Conservation (phyloP, 2,888 invertebrate genomes). For the Lydus trimaculatus region DNA sequence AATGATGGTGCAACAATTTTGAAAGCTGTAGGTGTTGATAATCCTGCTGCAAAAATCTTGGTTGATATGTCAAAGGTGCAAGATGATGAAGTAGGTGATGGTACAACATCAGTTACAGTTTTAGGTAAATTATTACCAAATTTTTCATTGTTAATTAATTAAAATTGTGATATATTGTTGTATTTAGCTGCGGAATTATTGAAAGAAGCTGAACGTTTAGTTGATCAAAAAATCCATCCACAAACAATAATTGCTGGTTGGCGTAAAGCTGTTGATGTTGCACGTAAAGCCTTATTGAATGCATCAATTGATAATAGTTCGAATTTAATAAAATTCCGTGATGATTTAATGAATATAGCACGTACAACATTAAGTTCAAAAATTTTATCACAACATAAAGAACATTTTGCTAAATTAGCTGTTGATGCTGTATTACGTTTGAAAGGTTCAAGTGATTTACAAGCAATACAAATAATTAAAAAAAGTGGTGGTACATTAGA, state of each 20-base stretch:
- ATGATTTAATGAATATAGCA: slow-evolving; percentile 95
- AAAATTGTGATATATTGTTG: slow-evolving; percentile 10
- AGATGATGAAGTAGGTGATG: slow-evolving; percentile 99
- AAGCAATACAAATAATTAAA: slow-evolving; percentile 96
- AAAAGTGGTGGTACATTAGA: slow-evolving; percentile 92
- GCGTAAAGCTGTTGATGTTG: slow-evolving; percentile 86
- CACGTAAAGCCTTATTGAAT: slow-evolving; percentile 80
- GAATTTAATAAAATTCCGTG: slow-evolving; percentile 78
- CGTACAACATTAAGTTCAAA: slow-evolving; percentile 98
- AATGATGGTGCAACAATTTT: slow-evolving; percentile 99
- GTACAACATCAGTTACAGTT: slow-evolving; percentile 99
- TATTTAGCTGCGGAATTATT: slow-evolving; percentile 86
- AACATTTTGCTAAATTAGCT: slow-evolving; percentile 92
- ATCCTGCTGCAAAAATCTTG: slow-evolving; percentile 98
- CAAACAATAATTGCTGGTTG: slow-evolving; percentile 98
- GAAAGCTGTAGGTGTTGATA: slow-evolving; percentile 95
- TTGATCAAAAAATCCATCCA: slow-evolving; percentile 95
- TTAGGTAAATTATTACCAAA: slow-evolving; percentile 65
- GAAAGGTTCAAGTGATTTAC: slow-evolving; percentile 92
- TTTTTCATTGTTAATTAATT: neutral
- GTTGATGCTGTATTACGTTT: slow-evolving; percentile 95
- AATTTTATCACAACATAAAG: slow-evolving; percentile 96
- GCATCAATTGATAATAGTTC: slow-evolving; percentile 84
- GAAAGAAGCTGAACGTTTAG: slow-evolving; percentile 92
- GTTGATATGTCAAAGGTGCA: slow-evolving; percentile 99